phyloP scores from a whole-genome alignment of 2,888 invertebrate genomes.

The Rhingia rostrata region DNA sequence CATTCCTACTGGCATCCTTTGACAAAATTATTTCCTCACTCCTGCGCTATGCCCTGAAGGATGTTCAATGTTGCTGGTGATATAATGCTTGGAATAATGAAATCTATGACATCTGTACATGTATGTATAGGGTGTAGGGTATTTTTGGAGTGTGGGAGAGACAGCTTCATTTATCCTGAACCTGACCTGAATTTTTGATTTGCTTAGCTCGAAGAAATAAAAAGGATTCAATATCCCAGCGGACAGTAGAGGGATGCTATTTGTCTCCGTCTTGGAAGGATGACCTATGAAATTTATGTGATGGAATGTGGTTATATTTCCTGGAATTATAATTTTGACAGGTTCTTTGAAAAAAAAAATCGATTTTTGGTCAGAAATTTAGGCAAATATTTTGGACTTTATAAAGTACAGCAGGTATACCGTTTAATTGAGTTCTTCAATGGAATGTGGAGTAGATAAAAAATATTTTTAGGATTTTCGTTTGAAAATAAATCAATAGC shows the following conservation, averaged over 20 bases:
- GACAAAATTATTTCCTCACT: conserved; percentile 64
- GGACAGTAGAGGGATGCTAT: conserved; percentile 23
- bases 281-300: neutral
- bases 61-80: conserved; percentile 59
- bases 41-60: conserved; percentile 45
- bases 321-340: conserved; percentile 29
- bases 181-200: conserved; percentile 72
- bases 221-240: conserved; percentile 50
- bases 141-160: conserved; percentile 23
- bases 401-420: too few species aligned
- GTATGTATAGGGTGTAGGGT: conserved; percentile 24
- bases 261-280: conserved; percentile 9
- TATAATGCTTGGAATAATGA: conserved; percentile 64
- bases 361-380: conserved; percentile 24
- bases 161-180: conserved; percentile 70
- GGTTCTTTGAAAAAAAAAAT: conserved; percentile 40
- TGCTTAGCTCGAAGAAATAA: conserved; percentile 7
- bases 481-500: too few species aligned
- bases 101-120: conserved; percentile 67
- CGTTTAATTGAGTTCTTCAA: too few species aligned
- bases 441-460: too few species aligned
- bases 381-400: neutral
- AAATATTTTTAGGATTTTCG: too few species aligned
- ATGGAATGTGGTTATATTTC: conserved; percentile 13
- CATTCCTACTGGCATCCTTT: conserved; percentile 71